phyloP scores from a whole-genome alignment of 37 sponge, comb jelly and placozoan genomes.

The Spongilla lacustris region DNA sequence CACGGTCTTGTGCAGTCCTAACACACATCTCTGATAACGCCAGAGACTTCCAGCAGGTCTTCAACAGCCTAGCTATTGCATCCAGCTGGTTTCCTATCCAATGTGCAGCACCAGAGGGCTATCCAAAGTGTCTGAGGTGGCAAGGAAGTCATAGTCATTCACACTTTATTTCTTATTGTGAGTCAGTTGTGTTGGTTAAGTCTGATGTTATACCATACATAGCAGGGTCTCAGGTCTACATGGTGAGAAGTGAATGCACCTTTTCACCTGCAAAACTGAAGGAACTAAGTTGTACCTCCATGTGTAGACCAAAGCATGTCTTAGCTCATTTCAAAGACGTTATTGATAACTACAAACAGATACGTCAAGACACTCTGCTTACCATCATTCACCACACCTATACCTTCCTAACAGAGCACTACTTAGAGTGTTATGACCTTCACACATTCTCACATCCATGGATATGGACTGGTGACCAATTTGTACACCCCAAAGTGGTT shows the following conservation, averaged over 20 bases:
- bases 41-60: neutral
- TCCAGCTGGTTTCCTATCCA: neutral
- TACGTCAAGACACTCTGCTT: neutral
- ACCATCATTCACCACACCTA: neutral
- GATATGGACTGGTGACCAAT: neutral
- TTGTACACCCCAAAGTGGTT: neutral
- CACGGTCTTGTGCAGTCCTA: neutral
- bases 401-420: neutral
- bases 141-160: neutral
- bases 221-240: constrained; percentile 13
- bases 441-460: neutral
- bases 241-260: neutral
- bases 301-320: neutral
- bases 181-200: neutral
- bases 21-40: neutral
- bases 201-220: neutral
- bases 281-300: neutral
- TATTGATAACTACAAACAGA: neutral
- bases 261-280: neutral
- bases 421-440: neutral
- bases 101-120: neutral
- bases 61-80: neutral
- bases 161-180: neutral
- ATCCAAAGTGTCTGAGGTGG: constrained; percentile 17
- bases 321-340: neutral